Evolutionary conservation across 2,113 vertebrate genomes (phyloP), one percentile per base, ranked within the genome.

Genomic region (Passer domesticus): DNA sequence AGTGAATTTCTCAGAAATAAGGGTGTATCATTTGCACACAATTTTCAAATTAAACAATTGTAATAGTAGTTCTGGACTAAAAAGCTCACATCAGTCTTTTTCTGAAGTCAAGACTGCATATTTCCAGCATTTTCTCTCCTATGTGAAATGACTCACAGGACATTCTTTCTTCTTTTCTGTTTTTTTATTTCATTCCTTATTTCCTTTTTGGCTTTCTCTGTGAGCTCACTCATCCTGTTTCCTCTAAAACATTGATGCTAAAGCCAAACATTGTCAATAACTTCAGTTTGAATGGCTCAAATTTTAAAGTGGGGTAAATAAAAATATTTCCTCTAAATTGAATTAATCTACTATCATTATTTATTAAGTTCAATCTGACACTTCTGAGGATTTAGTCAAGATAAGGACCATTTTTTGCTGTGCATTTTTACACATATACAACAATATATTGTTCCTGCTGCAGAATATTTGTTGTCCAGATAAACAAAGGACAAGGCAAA

Each of bases 401-500:
- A 83, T 89, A 86, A 92, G 56, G 31, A 46, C 18, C 5, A 6
- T 60, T 90, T 93, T 74, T 35, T 68, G 47, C 44, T 90, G 33
- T 44, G 33, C n/a, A 55, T 93, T 95, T 95, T 94, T 81, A 60
- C 64, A 68, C 59, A 88, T 83, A 81, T 63, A 93, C 79, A 96
- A 75, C 69, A 94, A 86, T 75, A 91, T 87, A 96, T 92, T 96
- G 88, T 88, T 96, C 75, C 76, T 90, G 27, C 31, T 80, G 52
- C 41, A 89, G 76, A 94, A n/a, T 89, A 89, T 83, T 92, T 96
- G 93, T 96, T 96, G 93, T 96, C 72, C 62, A 69, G 76, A 89
- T 28, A 90, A 76, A 96, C 83, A 96, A 96, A 96, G 88, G 47
- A 92, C 88, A 96, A 95, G 80, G 66, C 90, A 84, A 90, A 92